These are phyloP conservation scores for Pseudocheirus occidentalis DNA, from an alignment of 2,797 vertebrate species.

Conservation along the genomic window DNA sequence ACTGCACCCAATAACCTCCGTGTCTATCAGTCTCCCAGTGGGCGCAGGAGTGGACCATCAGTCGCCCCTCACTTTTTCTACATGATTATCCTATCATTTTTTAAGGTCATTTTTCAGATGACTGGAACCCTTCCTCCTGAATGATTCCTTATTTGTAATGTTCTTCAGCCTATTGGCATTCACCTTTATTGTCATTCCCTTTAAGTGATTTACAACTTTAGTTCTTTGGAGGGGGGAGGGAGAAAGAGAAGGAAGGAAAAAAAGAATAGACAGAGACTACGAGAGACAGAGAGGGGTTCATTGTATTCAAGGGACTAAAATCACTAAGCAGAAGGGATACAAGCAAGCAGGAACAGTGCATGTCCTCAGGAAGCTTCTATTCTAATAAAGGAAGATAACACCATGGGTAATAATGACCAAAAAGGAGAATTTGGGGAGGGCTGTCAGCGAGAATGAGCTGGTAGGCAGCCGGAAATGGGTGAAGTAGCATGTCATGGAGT, in stretches of 20 bases:
- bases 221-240: too few species aligned
- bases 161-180: neutral
- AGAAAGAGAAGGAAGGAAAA: neutral
- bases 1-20: neutral
- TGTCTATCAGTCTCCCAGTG: neutral
- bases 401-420: neutral
- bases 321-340: too few species aligned
- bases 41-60: neutral
- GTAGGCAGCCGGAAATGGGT: neutral
- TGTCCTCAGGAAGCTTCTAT: neutral
- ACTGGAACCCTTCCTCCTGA: neutral
- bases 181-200: too few species aligned
- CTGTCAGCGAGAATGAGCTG: neutral
- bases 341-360: too few species aligned
- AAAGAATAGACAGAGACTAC: neutral
- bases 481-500: too few species aligned
- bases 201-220: neutral
- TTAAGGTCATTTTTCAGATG: neutral
- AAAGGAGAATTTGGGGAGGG: neutral
- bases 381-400: neutral
- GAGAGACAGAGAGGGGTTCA: too few species aligned
- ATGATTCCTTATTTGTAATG: neutral
- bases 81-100: neutral
- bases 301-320: neutral
- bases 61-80: neutral